Evolutionary conservation across 2,113 vertebrate species (phyloP), one percentile per base, ranked within the genome.

Genomic region (Microcebus jonahi): DNA sequence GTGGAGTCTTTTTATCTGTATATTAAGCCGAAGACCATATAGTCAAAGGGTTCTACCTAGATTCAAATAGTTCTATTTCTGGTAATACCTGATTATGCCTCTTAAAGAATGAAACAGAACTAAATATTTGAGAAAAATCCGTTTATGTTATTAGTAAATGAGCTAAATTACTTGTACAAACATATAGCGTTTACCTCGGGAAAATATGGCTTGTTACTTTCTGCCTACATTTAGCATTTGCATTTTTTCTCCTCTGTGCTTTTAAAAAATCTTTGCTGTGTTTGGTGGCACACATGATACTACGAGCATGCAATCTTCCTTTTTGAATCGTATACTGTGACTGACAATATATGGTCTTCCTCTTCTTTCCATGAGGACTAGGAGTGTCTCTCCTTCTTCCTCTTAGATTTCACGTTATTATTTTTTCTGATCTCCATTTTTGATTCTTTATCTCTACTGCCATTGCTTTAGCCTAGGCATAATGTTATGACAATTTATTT

Each of bases 211-310:
- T 71, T 45, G 0, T 29, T 7, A 25, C 0, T 36, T 9, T 42
- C 6, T 79, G 27, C 25, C 20, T 1, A 27, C 31, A 3, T 61
- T 59, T 12, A 36, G 15, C 11, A 6, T 34, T 79, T 59, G 3
- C 23, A 17, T 34, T 14, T 83, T n/a, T 67, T 36, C 14, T 55
- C 9, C 34, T 53, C 2, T 53, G 31, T 45, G 2, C 8, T 31
- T 89, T 90, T 29, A 9, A 68, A 39, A 29, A 20, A 20, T 70
- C 18, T 55, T n/a, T 21, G 34, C 6, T 55, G 4, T 82, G 4
- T 67, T 11, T 3, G 61, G 0, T 2, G n/a, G 5, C 13, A 83
- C 7, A 25, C 8, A 4, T 21, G 34, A 5, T 6, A 1, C 12
- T 57, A 9, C 5, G 0, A 42, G 18, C 5, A 20, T 36, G 6